phyloP scores from a whole-genome alignment of 2,113 vertebrate species.

The Ceratotherium simum region DNA sequence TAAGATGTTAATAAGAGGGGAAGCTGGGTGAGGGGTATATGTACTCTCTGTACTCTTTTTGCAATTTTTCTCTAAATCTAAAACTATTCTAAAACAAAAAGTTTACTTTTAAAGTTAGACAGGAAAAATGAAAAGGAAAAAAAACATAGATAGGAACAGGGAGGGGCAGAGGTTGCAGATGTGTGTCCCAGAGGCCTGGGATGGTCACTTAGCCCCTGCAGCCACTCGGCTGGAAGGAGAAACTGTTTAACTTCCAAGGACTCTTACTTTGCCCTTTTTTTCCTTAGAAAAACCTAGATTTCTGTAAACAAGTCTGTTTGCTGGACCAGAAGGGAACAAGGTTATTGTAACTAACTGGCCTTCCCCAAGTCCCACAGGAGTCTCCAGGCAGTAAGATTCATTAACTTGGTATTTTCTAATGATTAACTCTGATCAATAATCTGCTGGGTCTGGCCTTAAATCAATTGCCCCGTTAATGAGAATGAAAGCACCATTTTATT shows the following conservation, averaged over 20 bases:
- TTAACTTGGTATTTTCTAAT: slow-evolving; percentile 78
- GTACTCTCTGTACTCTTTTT: neutral
- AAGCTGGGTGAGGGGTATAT: neutral
- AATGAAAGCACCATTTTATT: slow-evolving; percentile 74
- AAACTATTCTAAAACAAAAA: slow-evolving; percentile 31
- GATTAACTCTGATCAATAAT: slow-evolving; percentile 78
- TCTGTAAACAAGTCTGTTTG: neutral
- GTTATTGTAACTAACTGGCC: neutral
- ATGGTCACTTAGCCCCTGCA: neutral
- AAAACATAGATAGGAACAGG: too few species aligned
- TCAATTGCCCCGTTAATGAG: slow-evolving; percentile 79
- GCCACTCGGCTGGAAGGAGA: neutral
- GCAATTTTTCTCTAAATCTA: neutral
- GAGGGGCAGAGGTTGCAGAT: neutral
- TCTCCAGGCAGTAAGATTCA: slow-evolving; percentile 74
- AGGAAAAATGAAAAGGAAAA: too few species aligned
- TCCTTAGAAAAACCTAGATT: neutral
- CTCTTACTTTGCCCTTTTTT: neutral
- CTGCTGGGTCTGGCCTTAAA: slow-evolving; percentile 63
- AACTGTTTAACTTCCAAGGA: neutral
- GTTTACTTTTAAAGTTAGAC: neutral
- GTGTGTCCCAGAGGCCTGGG: accelerated
- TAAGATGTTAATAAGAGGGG: too few species aligned
- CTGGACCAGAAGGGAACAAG: neutral
- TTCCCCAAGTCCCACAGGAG: neutral